Evolutionary conservation across 2,888 invertebrate species (phyloP).

Genomic region (Brachypterus glaber): DNA sequence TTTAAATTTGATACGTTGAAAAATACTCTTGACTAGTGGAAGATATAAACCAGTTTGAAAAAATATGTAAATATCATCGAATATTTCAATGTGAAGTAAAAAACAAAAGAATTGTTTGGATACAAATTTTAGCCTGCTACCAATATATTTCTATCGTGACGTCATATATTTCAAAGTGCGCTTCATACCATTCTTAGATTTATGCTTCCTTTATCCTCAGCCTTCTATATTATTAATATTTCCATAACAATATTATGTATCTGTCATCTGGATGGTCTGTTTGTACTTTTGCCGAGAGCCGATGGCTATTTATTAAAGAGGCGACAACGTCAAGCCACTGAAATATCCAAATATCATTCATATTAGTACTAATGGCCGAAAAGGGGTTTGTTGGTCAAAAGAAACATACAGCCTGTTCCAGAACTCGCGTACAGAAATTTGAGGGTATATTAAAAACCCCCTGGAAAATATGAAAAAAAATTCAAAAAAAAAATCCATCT

Average conservation of each 20-base stretch:
- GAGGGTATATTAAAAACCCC: too few relatives aligned
- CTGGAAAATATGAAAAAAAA: too few relatives aligned
- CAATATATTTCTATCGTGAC: neutral
- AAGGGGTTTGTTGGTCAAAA: too few relatives aligned
- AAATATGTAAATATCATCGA: too few relatives aligned
- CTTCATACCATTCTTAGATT: conserved; percentile 23
- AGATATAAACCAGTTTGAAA: too few relatives aligned
- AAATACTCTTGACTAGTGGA: too few relatives aligned
- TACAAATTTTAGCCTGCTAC: neutral
- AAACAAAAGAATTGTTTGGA: neutral
- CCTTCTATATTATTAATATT: conserved; percentile 39
- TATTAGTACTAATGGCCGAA: too few relatives aligned
- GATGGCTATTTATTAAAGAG: conserved; percentile 32
- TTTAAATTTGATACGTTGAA: too few relatives aligned
- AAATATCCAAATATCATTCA: conserved; percentile 37
- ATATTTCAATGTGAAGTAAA: too few relatives aligned
- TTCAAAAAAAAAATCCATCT: too few relatives aligned
- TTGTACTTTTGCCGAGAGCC: conserved; percentile 27
- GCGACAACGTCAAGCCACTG: conserved; percentile 17
- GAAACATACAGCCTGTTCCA: too few relatives aligned
- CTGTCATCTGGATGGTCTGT: conserved; percentile 34
- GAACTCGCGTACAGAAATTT: too few relatives aligned
- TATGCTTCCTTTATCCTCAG: conserved; percentile 37
- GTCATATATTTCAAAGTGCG: conserved; percentile 1
- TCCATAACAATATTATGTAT: conserved; percentile 41